phyloP scores from a whole-genome alignment of 2,888 invertebrate genomes.

The Gymnoscelis rufifasciata region DNA sequence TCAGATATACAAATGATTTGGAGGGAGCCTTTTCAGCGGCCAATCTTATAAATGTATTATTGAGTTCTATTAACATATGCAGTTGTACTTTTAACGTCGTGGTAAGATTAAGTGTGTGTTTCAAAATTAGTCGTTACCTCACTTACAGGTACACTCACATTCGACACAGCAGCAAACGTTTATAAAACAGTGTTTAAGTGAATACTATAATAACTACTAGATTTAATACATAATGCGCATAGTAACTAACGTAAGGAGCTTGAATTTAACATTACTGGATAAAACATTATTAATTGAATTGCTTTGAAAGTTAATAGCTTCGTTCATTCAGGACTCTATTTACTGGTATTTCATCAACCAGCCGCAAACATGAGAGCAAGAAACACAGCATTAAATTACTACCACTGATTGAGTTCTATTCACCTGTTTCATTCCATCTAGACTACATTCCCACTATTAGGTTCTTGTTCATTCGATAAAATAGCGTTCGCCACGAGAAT shows the following conservation, averaged over 20 bases:
- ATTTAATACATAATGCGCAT: too few relatives aligned
- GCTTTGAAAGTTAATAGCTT: neutral
- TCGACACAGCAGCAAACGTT: too few relatives aligned
- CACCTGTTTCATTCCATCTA: neutral
- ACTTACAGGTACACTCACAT: too few relatives aligned
- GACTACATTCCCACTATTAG: neutral
- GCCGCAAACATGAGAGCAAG: constrained; percentile 7
- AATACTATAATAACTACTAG: too few relatives aligned
- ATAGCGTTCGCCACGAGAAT: too few relatives aligned
- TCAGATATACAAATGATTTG: constrained; percentile 56
- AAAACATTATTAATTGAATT: too few relatives aligned
- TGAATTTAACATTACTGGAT: too few relatives aligned
- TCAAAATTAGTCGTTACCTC: neutral
- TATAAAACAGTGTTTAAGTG: too few relatives aligned
- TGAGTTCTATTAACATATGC: constrained; percentile 64
- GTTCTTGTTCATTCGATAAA: too few relatives aligned
- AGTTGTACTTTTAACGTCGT: constrained; percentile 61
- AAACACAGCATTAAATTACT: too few relatives aligned
- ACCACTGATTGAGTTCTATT: too few relatives aligned
- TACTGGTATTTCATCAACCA: neutral
- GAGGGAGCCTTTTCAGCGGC: constrained; percentile 58
- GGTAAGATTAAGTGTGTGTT: constrained; percentile 31
- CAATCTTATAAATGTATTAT: constrained; percentile 57
- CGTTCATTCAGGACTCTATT: neutral
- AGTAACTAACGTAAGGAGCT: too few relatives aligned